These are phyloP conservation scores for Drosophila saltans DNA, from an alignment of 1,140 invertebrate species.

Conservation along the genomic window DNA sequence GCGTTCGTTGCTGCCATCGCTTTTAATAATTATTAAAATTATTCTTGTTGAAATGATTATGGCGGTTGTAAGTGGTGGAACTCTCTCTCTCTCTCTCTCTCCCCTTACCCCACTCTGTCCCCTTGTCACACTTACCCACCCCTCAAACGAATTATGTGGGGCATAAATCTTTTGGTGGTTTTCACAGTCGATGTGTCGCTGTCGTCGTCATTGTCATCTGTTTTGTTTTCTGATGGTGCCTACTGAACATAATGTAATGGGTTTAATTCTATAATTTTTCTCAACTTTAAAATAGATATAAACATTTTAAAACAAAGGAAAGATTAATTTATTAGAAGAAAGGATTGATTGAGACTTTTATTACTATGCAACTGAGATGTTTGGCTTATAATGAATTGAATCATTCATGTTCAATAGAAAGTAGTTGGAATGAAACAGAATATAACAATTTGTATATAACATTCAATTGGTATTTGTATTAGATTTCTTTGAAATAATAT, in stretches of 20 bases:
- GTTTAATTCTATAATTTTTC: slow-evolving; percentile 19
- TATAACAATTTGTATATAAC: too few relatives aligned
- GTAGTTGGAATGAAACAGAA: too few relatives aligned
- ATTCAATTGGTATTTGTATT: too few relatives aligned
- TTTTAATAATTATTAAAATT: slow-evolving; percentile 82
- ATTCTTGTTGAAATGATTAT: slow-evolving; percentile 82
- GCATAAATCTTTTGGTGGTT: slow-evolving; percentile 64
- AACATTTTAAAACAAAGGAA: background rate
- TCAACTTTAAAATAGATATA: slow-evolving; percentile 11
- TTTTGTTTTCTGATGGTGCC: slow-evolving; percentile 20
- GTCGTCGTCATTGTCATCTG: slow-evolving; percentile 12
- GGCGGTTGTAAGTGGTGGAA: slow-evolving; percentile 74
- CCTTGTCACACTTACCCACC: background rate
- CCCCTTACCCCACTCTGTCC: background rate
- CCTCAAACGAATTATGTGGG: slow-evolving; percentile 56
- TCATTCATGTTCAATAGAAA: background rate
- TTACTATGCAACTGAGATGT: background rate
- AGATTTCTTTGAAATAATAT: too few relatives aligned
- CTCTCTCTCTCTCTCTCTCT: slow-evolving; percentile 17
- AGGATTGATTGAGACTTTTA: slow-evolving; percentile 1
- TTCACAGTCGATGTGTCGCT: slow-evolving; percentile 42
- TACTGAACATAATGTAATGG: slow-evolving; percentile 24
- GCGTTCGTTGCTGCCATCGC: slow-evolving; percentile 48
- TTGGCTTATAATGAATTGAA: slow-evolving; percentile 1
- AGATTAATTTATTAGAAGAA: background rate